phyloP scores from a whole-genome alignment of 2,113 vertebrate species.

The Stigmatopora argus region DNA sequence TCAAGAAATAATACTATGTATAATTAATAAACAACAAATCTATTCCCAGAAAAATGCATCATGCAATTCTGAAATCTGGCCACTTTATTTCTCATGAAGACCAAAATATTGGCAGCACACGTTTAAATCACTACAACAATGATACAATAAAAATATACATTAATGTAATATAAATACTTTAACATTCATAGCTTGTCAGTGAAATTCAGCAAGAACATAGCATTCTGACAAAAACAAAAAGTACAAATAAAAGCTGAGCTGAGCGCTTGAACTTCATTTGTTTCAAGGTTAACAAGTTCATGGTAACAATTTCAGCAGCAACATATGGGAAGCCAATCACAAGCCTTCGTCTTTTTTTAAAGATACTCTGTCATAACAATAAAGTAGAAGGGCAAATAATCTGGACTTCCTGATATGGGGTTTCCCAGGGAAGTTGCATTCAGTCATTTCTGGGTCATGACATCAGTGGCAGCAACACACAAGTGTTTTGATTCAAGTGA shows the following conservation, averaged over 20 bases:
- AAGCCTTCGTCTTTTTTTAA: conserved; percentile 17
- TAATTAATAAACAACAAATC: too few relatives aligned
- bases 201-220: not conserved
- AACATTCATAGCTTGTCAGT: not conserved
- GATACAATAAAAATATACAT: not conserved
- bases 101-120: too few relatives aligned
- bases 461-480: conserved; percentile 57
- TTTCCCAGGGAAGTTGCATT: conserved; percentile 62
- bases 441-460: conserved; percentile 60
- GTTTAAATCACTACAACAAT: too few relatives aligned
- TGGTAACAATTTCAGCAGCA: conserved; percentile 13
- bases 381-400: conserved; percentile 15
- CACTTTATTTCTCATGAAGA: too few relatives aligned
- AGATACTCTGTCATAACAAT: conserved; percentile 56
- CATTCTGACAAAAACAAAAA: not conserved
- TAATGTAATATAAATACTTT: not conserved
- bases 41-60: too few relatives aligned
- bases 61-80: too few relatives aligned
- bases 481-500: conserved; percentile 56
- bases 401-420: conserved; percentile 60
- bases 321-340: conserved; percentile 52
- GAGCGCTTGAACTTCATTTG: not conserved
- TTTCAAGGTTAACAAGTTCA: conserved; percentile 45
- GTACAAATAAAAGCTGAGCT: not conserved
- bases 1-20: too few relatives aligned